Evolutionary conservation across 2,113 vertebrate species (phyloP).

Genomic region (Jaculus jaculus): DNA sequence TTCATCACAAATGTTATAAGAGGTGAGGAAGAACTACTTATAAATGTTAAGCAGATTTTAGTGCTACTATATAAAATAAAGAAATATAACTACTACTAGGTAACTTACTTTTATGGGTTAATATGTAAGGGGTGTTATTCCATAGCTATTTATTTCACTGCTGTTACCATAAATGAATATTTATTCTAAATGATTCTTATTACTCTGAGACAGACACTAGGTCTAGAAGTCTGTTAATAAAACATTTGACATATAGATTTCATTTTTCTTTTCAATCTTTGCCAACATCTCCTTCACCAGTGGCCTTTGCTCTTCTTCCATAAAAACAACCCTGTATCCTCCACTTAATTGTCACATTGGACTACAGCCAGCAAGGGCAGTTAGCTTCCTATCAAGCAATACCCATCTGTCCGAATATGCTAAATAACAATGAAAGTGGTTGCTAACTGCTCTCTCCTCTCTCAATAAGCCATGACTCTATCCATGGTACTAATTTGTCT

Average conservation of each 20-base stretch:
- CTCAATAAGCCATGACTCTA: neutral
- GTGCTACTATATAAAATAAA: constrained; percentile 70
- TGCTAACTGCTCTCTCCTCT: neutral
- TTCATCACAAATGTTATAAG: constrained; percentile 74
- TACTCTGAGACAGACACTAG: constrained; percentile 54
- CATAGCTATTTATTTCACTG: constrained; percentile 56
- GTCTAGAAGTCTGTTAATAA: constrained; percentile 36
- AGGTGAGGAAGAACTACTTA: constrained; percentile 43
- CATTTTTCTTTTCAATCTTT: constrained; percentile 54
- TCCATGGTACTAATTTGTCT: constrained; percentile 48
- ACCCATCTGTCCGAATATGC: constrained; percentile 31
- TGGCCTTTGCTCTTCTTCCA: constrained; percentile 54
- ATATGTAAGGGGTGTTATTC: constrained; percentile 48
- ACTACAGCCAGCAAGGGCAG: constrained; percentile 50
- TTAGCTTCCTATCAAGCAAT: constrained; percentile 16
- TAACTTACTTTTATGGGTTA: constrained; percentile 60
- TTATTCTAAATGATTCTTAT: constrained; percentile 63
- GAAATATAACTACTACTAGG: constrained; percentile 53
- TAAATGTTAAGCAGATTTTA: constrained; percentile 76
- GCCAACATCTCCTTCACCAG: constrained; percentile 46
- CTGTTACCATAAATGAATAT: constrained; percentile 56
- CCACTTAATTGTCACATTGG: constrained; percentile 41
- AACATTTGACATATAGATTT: constrained; percentile 47
- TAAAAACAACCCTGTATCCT: constrained; percentile 57
- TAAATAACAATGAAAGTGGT: constrained; percentile 58